Evolutionary conservation across 92 coral and sea anemone species (phyloP).

Genomic region (Palythoa caribaeorum): DNA sequence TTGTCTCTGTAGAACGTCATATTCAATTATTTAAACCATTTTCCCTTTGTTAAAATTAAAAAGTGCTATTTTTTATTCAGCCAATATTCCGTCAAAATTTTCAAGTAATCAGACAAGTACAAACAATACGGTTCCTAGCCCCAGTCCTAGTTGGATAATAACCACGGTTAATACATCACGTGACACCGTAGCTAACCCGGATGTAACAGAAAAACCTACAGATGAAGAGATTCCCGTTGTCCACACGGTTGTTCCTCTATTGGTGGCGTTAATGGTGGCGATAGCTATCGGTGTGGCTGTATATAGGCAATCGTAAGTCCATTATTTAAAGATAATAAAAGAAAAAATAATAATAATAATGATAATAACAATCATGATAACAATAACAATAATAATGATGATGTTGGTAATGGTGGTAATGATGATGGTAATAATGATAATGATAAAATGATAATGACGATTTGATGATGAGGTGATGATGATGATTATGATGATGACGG

Average conservation of each 20-base stretch:
- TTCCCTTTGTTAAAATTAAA: too few relatives aligned
- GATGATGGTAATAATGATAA: too few relatives aligned
- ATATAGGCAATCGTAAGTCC: constrained; percentile 30
- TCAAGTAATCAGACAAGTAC: neutral
- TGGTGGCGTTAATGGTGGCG: constrained; percentile 29
- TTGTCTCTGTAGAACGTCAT: too few relatives aligned
- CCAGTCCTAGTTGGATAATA: neutral
- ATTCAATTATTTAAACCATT: too few relatives aligned
- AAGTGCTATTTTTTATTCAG: neutral
- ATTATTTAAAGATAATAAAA: too few relatives aligned
- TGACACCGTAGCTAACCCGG: constrained; percentile 2
- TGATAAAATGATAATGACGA: too few relatives aligned
- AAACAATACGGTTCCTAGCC: neutral
- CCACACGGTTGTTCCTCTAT: constrained; percentile 6
- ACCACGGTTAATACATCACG: neutral
- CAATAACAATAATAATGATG: too few relatives aligned
- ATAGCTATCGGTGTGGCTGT: constrained; percentile 22
- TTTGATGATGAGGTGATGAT: too few relatives aligned
- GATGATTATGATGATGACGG: too few relatives aligned
- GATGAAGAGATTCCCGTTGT: constrained; percentile 12
- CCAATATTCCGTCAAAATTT: neutral
- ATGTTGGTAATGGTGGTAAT: too few relatives aligned
- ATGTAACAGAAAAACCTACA: constrained; percentile 2
- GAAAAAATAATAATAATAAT: too few relatives aligned
- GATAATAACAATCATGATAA: too few relatives aligned